phyloP scores from a whole-genome alignment of 2,888 invertebrate species.

The Mayetiola destructor region DNA sequence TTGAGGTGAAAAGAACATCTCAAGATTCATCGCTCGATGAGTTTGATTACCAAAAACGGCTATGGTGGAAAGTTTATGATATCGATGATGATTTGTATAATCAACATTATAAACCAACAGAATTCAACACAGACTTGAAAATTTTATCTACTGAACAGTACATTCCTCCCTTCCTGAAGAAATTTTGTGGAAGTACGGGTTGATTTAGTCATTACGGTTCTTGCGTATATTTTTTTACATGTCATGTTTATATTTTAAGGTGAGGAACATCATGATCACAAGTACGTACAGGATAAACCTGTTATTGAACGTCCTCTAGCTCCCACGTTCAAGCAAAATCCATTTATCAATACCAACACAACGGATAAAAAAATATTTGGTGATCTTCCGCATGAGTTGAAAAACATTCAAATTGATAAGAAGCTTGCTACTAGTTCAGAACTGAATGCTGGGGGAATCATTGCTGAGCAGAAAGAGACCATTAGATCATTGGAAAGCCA shows the following conservation, averaged over 20 bases:
- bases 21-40: background rate
- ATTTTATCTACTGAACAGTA: background rate
- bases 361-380: background rate
- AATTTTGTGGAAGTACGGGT: background rate
- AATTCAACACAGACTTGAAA: background rate
- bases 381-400: background rate
- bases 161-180: background rate
- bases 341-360: background rate
- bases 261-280: background rate
- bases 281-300: background rate
- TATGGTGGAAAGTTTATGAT: background rate
- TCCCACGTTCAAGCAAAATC: background rate
- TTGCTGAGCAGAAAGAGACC: background rate
- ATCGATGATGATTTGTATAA: background rate
- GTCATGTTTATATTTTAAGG: background rate
- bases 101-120: background rate
- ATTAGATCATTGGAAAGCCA: background rate
- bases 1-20: background rate
- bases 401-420: background rate
- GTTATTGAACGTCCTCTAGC: background rate
- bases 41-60: background rate
- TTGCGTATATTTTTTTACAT: background rate
- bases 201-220: background rate
- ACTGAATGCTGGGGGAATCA: background rate
- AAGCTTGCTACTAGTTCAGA: background rate